phyloP scores from a whole-genome alignment of 2,113 vertebrate species.

The Oostethus manadensis region DNA sequence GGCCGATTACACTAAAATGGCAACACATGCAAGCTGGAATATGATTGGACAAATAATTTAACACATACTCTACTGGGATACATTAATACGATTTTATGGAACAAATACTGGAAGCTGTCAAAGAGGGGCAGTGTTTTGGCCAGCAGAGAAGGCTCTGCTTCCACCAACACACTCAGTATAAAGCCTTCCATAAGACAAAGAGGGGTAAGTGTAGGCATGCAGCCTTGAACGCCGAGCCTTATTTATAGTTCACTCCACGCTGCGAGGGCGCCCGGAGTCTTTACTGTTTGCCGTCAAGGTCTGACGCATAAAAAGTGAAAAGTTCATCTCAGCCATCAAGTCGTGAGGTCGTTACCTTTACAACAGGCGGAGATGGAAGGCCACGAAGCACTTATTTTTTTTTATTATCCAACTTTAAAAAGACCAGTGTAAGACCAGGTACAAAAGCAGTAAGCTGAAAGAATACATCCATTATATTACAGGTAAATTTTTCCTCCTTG shows the following conservation, averaged over 20 bases:
- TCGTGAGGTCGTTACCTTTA: conserved; percentile 34
- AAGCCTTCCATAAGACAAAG: conserved; percentile 33
- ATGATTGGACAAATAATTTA: no score
- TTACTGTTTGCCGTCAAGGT: conserved; percentile 61
- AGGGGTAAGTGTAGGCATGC: conserved; percentile 37
- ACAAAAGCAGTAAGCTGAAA: conserved; percentile 10
- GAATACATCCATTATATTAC: background rate
- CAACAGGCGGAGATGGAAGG: conserved; percentile 18
- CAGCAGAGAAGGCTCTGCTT: no score
- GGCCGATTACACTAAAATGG: no score
- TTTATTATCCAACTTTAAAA: conserved; percentile 4
- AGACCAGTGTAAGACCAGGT: conserved; percentile 19
- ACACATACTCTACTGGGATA: no score
- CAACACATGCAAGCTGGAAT: no score
- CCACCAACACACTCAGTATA: no score
- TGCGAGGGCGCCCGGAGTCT: conserved; percentile 52
- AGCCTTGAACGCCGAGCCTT: conserved; percentile 50
- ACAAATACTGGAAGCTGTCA: no score
- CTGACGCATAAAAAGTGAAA: conserved; percentile 60
- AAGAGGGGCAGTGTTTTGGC: no score
- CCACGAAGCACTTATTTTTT: conserved; percentile 9
- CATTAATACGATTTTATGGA: no score
- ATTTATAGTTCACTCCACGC: conserved; percentile 56
- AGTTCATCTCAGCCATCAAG: conserved; percentile 67
- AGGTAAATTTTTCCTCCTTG: background rate